These are phyloP conservation scores for Sebastes minor DNA, from an alignment of 2,797 vertebrate genomes.

Conservation along the genomic window DNA sequence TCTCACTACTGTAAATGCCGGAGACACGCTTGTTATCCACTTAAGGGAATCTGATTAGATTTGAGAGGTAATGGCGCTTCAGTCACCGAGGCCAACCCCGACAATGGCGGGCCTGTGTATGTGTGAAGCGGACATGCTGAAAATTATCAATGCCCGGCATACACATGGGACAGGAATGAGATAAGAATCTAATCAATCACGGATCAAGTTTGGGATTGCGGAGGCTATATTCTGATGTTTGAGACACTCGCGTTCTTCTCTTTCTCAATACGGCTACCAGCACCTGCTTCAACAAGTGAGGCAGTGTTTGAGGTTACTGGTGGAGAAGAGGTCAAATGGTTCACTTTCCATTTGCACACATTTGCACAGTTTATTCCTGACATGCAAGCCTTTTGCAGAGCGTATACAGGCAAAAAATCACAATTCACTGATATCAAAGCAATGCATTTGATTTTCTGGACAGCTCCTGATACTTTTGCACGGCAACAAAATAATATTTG, in stretches of 20 bases:
- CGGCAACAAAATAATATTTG: not conserved
- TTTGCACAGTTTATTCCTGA: constrained; percentile 32
- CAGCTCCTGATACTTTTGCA: not conserved
- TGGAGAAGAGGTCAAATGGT: constrained; percentile 59
- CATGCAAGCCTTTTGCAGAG: constrained; percentile 7
- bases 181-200: constrained; percentile 62
- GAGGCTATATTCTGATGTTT: constrained; percentile 35
- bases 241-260: constrained; percentile 28
- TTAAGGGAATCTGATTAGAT: constrained; percentile 81
- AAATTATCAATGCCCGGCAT: constrained; percentile 64
- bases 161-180: constrained; percentile 45
- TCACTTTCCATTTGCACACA: constrained; percentile 51
- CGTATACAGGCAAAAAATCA: not conserved
- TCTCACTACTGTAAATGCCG: constrained; percentile 82
- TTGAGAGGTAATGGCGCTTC: constrained; percentile 77
- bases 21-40: constrained; percentile 82
- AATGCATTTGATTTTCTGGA: not conserved
- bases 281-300: constrained; percentile 65
- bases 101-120: constrained; percentile 75
- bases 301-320: constrained; percentile 39
- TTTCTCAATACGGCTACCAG: constrained; percentile 3
- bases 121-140: constrained; percentile 68
- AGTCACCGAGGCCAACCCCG: constrained; percentile 60
- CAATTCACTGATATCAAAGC: not conserved
- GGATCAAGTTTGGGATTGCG: constrained; percentile 45